Percentiles rank a stretch among this genome's conserved stretches.
Evolutionary conservation across 2,888 invertebrate species (phyloP).

Genomic region (Pediacus dermestoides): DNA sequence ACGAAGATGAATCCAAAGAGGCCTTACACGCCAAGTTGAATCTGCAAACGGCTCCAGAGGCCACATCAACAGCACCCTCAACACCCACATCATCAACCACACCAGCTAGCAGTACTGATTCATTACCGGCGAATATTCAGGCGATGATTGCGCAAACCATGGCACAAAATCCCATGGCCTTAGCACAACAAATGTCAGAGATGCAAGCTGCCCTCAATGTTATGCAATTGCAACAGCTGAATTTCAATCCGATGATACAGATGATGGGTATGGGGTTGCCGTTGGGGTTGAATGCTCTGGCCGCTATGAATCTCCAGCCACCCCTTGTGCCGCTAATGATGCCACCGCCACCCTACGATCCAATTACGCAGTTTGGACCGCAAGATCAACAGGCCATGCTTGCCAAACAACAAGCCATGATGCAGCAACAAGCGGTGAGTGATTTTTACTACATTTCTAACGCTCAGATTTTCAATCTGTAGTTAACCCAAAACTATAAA

Average conservation of each 20-base stretch:
- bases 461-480: too few species aligned
- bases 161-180: slow-evolving; percentile 49
- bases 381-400: slow-evolving; percentile 53
- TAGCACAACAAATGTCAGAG: slow-evolving; percentile 77
- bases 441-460: slow-evolving; percentile 16
- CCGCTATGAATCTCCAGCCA: slow-evolving; percentile 93
- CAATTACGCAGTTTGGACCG: slow-evolving; percentile 59
- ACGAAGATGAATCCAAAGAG: slow-evolving; percentile 51
- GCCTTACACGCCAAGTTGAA: slow-evolving; percentile 50
- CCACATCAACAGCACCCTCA: slow-evolving; percentile 57
- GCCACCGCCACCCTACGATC: slow-evolving; percentile 77
- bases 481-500: too few species aligned
- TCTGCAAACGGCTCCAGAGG: slow-evolving; percentile 48
- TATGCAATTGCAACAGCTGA: slow-evolving; percentile 79
- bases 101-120: slow-evolving; percentile 59
- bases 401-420: slow-evolving; percentile 68
- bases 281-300: slow-evolving; percentile 76
- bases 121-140: slow-evolving; percentile 51
- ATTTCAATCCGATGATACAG: slow-evolving; percentile 88
- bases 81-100: slow-evolving; percentile 61
- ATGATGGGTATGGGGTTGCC: slow-evolving; percentile 82
- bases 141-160: slow-evolving; percentile 51
- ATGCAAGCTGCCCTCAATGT: slow-evolving; percentile 82
- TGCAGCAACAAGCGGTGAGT: slow-evolving; percentile 68
- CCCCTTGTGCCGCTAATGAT: slow-evolving; percentile 87